phyloP scores from a whole-genome alignment of 2,888 invertebrate genomes.

The Xanthia icteritia region DNA sequence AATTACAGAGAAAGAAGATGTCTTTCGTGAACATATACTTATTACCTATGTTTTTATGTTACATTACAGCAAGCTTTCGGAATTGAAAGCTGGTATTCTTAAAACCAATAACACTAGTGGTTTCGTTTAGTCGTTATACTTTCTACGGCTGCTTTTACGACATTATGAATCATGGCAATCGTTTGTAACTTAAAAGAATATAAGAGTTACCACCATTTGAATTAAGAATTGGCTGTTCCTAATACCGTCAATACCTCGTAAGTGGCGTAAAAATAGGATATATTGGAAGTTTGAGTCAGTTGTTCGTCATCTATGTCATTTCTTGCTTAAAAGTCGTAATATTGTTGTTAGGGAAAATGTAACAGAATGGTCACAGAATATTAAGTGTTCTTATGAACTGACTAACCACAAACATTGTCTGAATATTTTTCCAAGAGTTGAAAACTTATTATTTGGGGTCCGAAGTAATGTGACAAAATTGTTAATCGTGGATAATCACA shows the following conservation, averaged over 20 bases:
- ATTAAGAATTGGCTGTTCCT: neutral
- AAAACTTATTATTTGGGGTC: constrained; percentile 2
- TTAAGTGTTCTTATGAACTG: constrained; percentile 15
- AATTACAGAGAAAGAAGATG: neutral
- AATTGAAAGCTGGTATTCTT: neutral
- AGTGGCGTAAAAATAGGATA: neutral
- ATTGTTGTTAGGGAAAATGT: constrained; percentile 24
- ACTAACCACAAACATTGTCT: constrained; percentile 14
- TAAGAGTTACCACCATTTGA: neutral
- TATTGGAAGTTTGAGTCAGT: neutral
- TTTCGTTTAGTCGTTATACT: neutral
- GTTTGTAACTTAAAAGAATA: neutral
- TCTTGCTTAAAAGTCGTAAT: neutral
- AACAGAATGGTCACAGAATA: constrained; percentile 8
- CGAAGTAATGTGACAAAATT: neutral
- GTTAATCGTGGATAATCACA: neutral
- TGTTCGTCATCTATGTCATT: neutral
- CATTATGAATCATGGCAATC: neutral
- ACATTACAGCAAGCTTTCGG: neutral
- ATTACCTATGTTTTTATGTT: too few relatives aligned
- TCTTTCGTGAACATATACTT: neutral
- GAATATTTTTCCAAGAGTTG: constrained; percentile 5
- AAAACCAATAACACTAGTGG: neutral
- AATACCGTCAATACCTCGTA: too few relatives aligned
- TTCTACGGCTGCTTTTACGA: constrained; percentile 1